Base-by-base conservation (phyloP, 2,888 invertebrate species). In the Mimas tiliae region DNA sequence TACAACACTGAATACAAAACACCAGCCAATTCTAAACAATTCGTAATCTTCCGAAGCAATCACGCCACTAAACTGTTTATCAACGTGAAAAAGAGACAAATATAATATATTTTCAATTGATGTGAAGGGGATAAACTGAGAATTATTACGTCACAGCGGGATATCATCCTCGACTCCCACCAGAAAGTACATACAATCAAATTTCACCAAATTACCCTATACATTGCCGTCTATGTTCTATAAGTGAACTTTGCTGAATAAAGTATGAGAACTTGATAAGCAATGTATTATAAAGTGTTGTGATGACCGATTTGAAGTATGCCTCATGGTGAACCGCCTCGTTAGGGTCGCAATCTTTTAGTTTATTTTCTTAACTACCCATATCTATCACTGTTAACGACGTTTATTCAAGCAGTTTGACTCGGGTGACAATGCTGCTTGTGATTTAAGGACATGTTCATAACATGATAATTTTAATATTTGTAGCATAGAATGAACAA, bases 321-420 rank as follows among this genome's bases (percentile, higher is more conserved):
- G 66, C 67, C 63, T 69, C 70, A 70, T 81, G 81, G 84, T 84
- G 79, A 74, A 71, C 71, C 71, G 83, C 78, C 91, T 93, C 92
- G 93, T 93, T 92, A 92, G 84, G 84, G 79, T 74, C 73, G 74
- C 74, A 76, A 81, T 85, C 83, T 90, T 89, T 90, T 92, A 86
- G 89, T 93, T 92, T 92, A 92, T 93, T 92, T 92, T 91, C 91
- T 87, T 91, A 92, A 91, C 90, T 89, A 92, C 88, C 87, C 87
- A 85, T 90, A 93, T 93, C 93, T 92, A 92, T 93, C 93, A 93
- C 90, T 90, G 93, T 92, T 93, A 92, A 92, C 92, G 92, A 93
- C 92, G 93, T 93, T 92, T 93, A 92, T 92, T 92, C 91, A 93
- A 93, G 89, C 90, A 84, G 87, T 84, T 86, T 82, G 75, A 75